Conservation (phyloP, 2,113 vertebrate species). For the Aphelocoma coerulescens region DNA sequence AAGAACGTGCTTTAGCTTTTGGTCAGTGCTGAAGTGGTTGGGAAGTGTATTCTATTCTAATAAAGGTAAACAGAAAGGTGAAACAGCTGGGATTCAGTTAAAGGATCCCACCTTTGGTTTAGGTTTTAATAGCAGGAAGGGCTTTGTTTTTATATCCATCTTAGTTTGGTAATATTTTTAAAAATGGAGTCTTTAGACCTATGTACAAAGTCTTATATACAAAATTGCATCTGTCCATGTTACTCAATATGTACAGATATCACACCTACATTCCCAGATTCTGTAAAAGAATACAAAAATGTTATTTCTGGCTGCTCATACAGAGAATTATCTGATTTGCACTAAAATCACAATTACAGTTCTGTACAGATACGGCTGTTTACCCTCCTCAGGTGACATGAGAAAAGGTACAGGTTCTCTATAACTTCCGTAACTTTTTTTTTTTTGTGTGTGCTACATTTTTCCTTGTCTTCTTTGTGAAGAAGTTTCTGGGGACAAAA, state of each 20-base stretch:
- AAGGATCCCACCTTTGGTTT: background rate
- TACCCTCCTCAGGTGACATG: background rate
- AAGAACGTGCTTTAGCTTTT: rapidly evolving
- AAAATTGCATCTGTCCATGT: background rate
- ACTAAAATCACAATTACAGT: background rate
- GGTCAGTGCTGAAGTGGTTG: background rate
- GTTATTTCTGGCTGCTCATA: background rate
- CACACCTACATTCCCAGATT: background rate
- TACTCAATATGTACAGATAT: background rate
- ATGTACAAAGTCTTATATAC: background rate
- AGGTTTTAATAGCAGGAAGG: background rate
- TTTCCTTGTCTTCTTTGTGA: background rate
- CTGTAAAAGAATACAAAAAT: background rate
- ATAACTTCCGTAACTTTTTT: background rate
- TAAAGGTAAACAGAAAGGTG: background rate
- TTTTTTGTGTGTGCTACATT: background rate
- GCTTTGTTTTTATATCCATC: background rate
- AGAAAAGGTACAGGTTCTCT: background rate
- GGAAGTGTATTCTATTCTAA: background rate
- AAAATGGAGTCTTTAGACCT: background rate
- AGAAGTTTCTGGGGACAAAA: background rate
- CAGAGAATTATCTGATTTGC: background rate
- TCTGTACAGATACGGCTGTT: background rate
- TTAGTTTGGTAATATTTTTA: background rate
- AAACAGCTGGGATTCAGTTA: background rate